Conservation (phyloP, 2,113 vertebrate genomes). For the Bos javanicus region DNA sequence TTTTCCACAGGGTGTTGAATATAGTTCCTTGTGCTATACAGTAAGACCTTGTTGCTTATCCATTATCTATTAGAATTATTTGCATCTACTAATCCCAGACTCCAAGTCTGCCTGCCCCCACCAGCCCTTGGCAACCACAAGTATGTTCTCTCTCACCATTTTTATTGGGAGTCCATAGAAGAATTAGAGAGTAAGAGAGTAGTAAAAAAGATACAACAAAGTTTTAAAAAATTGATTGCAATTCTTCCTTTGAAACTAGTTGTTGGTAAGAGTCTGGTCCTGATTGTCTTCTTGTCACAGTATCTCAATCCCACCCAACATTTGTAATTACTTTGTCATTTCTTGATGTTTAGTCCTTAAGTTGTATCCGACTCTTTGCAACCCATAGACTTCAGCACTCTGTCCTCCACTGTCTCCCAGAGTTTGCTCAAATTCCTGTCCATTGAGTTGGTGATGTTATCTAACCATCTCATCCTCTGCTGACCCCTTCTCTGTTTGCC, state of each 20-base stretch:
- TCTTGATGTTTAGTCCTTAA: neutral
- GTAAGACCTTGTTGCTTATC: neutral
- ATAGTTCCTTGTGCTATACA: neutral
- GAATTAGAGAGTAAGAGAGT: neutral
- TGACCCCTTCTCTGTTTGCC: neutral
- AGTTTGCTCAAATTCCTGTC: neutral
- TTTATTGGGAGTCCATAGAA: neutral
- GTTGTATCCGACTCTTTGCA: neutral
- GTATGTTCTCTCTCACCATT: neutral
- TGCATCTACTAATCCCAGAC: neutral
- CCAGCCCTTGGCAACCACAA: neutral
- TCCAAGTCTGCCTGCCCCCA: neutral
- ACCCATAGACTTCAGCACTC: neutral
- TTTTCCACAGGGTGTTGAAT: neutral
- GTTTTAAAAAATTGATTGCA: neutral
- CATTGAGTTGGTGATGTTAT: neutral
- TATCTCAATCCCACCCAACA: neutral
- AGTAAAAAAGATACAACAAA: neutral
- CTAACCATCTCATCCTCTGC: neutral
- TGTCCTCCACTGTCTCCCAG: neutral
- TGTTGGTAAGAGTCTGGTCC: neutral
- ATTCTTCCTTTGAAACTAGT: neutral
- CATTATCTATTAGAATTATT: neutral
- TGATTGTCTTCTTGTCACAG: neutral
- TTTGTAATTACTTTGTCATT: neutral